Percentiles rank a stretch among this genome's conserved stretches.
phyloP scores from a whole-genome alignment of 2,888 invertebrate species.

The Drosophila vallismaia region DNA sequence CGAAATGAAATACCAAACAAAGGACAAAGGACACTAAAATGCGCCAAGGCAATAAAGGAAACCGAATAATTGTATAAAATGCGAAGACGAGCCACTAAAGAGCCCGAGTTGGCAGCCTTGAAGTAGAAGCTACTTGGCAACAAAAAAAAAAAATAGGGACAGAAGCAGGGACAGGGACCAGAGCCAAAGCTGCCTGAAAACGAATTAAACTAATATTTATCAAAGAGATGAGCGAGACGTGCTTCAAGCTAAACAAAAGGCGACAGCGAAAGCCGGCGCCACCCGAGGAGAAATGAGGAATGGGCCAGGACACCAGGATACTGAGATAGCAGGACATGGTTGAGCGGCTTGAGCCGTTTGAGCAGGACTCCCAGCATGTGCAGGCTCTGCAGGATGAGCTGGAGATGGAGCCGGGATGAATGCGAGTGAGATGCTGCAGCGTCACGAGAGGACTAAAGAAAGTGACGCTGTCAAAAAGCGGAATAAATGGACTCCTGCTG shows the following conservation, averaged over 20 bases:
- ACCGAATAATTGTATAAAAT: slow-evolving; percentile 43
- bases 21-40: slow-evolving; percentile 23
- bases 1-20: slow-evolving; percentile 34
- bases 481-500: slow-evolving; percentile 47
- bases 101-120: slow-evolving; percentile 24
- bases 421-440: slow-evolving; percentile 60
- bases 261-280: slow-evolving; percentile 61
- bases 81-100: slow-evolving; percentile 42
- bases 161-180: not conserved
- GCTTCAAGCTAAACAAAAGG: slow-evolving; percentile 73
- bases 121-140: slow-evolving; percentile 6
- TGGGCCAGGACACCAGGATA: slow-evolving; percentile 20
- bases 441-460: slow-evolving; percentile 50
- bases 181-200: slow-evolving; percentile 39
- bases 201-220: slow-evolving; percentile 79
- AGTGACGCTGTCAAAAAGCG: slow-evolving; percentile 58
- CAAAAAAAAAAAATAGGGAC: not conserved
- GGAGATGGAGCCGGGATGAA: not conserved
- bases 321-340: slow-evolving; percentile 16
- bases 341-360: not conserved
- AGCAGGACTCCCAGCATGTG: slow-evolving; percentile 1
- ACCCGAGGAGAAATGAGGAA: slow-evolving; percentile 43
- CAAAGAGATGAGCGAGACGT: slow-evolving; percentile 70
- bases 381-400: slow-evolving; percentile 2
- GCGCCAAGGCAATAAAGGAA: slow-evolving; percentile 28